phyloP scores from a whole-genome alignment of 1,140 invertebrate species.

The Zeugodacus cucurbitae region DNA sequence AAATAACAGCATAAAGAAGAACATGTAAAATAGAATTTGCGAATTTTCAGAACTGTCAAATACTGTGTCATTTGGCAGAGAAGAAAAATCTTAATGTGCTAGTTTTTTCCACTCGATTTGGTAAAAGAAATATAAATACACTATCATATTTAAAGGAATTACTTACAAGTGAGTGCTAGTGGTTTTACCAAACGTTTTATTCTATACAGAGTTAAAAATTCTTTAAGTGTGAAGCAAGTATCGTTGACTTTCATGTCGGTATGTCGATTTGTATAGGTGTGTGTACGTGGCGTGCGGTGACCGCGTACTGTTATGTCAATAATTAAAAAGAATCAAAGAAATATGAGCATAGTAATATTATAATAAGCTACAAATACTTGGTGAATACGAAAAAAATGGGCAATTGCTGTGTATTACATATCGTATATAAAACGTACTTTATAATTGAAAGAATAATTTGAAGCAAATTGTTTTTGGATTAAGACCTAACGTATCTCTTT shows the following conservation, averaged over 20 bases:
- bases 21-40: not conserved
- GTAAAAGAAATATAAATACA: not conserved
- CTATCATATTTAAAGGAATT: not conserved
- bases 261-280: not conserved
- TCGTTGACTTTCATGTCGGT: not conserved
- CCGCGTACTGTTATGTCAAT: slow-evolving; percentile 40
- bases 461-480: too few species aligned
- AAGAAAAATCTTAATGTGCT: slow-evolving; percentile 34
- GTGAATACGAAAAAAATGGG: not conserved
- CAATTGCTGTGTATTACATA: too few species aligned
- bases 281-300: slow-evolving; percentile 14
- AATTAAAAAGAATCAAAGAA: slow-evolving; percentile 17
- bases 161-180: not conserved
- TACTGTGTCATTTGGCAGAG: slow-evolving; percentile 16
- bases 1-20: slow-evolving; percentile 1
- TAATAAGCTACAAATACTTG: not conserved
- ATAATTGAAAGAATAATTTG: too few species aligned
- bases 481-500: too few species aligned
- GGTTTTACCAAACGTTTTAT: not conserved
- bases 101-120: slow-evolving; percentile 2
- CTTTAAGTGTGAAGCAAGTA: not conserved
- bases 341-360: not conserved
- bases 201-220: not conserved
- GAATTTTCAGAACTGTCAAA: slow-evolving; percentile 40
- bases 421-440: too few species aligned